Conservation (phyloP, 1,140 invertebrate genomes). For the Monomorium pharaonis region DNA sequence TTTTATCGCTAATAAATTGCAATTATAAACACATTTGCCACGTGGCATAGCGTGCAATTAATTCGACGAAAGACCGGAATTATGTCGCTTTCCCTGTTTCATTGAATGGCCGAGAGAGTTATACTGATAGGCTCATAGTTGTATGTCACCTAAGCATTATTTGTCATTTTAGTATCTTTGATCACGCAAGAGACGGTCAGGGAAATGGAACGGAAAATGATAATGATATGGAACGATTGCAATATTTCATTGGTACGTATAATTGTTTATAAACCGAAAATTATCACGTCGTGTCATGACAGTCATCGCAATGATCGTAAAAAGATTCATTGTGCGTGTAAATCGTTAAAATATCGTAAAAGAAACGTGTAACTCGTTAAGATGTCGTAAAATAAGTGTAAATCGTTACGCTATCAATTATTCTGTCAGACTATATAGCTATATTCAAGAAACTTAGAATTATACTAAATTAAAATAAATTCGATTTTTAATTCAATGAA, state of each 20-base stretch:
- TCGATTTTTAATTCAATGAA: neutral
- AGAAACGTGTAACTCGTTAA: neutral
- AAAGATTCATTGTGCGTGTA: neutral
- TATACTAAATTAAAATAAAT: neutral
- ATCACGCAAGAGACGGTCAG: neutral
- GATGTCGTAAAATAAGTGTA: neutral
- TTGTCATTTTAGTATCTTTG: slow-evolving; percentile 26
- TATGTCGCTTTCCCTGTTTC: slow-evolving; percentile 42
- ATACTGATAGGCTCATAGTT: neutral
- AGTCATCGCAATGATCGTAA: neutral
- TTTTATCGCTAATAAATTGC: neutral
- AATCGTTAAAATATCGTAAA: neutral
- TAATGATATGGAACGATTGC: slow-evolving; percentile 1
- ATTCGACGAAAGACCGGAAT: slow-evolving; percentile 2
- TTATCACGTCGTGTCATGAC: neutral
- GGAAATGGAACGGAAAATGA: slow-evolving; percentile 37
- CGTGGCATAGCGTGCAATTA: neutral
- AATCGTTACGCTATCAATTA: neutral
- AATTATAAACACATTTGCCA: slow-evolving; percentile 11
- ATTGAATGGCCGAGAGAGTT: slow-evolving; percentile 32
- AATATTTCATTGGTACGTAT: slow-evolving; percentile 37
- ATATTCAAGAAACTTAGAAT: neutral
- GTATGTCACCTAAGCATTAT: slow-evolving; percentile 6
- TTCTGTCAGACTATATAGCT: neutral
- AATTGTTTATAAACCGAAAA: neutral